Evolutionary conservation across 2,797 vertebrate genomes (phyloP).

Genomic region (Anolis apletophallus): DNA sequence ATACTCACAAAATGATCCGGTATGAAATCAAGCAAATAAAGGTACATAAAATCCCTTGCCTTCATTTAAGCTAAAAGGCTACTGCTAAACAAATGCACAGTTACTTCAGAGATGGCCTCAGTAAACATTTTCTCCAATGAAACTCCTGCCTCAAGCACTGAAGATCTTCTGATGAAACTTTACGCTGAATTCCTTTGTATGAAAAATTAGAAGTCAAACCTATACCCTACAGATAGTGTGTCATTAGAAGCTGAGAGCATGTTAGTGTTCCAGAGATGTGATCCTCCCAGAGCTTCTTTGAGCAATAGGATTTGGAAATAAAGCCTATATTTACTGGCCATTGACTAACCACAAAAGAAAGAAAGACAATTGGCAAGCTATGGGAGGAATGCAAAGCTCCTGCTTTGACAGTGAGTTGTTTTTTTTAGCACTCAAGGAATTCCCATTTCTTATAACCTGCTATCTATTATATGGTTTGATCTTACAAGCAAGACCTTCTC

Average conservation of each 20-base stretch:
- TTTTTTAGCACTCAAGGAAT: no score
- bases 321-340: not conserved
- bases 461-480: no score
- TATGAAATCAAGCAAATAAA: constrained; percentile 97
- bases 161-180: no score
- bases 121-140: not conserved
- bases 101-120: not conserved
- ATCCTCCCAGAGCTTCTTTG: not conserved
- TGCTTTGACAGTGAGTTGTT: not conserved
- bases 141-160: no score
- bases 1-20: constrained; percentile 90
- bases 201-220: no score
- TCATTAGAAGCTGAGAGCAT: no score
- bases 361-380: not conserved
- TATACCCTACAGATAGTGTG: no score
- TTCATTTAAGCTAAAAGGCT: constrained; percentile 55
- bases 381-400: not conserved
- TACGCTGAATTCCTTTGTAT: no score
- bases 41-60: constrained; percentile 80
- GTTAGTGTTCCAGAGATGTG: no score
- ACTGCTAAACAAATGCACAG: not conserved
- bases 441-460: no score
- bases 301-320: not conserved
- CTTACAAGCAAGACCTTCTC: no score
- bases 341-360: not conserved